Base-by-base conservation (phyloP, 2,113 vertebrate genomes). In the Corvus cornix region DNA sequence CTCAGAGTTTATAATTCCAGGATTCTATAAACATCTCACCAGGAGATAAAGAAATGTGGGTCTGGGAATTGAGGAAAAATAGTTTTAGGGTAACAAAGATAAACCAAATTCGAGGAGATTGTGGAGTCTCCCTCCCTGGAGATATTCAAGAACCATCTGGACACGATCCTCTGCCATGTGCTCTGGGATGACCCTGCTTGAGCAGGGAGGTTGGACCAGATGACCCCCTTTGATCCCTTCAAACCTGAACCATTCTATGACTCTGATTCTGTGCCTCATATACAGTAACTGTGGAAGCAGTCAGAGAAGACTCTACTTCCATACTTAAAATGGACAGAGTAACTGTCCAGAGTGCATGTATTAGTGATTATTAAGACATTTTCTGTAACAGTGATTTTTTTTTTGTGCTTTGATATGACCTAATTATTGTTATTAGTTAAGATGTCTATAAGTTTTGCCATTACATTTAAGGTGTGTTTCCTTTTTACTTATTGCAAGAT, bases 151-250 rank as follows among this genome's bases (percentile, higher is more conserved):
- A 43, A 16, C 6, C 26, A 19, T 19, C 27, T 37, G 3, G 6
- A 23, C 10, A 10, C 18, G 35, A 9, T 33, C 17, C 35, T 23
- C 7, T 44, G 43, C 37, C 27, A 3, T 1, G 1, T 27, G 5
- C 12, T 58, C 27, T 44, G 22, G 33, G 37, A 28, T 37, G 44
- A 51, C 11, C 18, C 15, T 52, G 35, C 16, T 33, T 10, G 5
- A 60, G 15, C 26, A 27, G 51, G 17, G 31, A 49, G 17, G 7
- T 17, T 55, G 24, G 49, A 55, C 19, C 20, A 55, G 17, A 31
- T 26, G 16, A 56, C 5, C 11, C 35, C 22, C 0, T 0, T 21
- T 72, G 30, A 21, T 51, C 1, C 26, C 43, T 56, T 35, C 35
- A 14, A 58, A 23, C 17, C 31, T 33, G 16, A 16, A 9, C 30